Evolutionary conservation across 2,888 invertebrate species (phyloP).

Genomic region (Globia sparganii): DNA sequence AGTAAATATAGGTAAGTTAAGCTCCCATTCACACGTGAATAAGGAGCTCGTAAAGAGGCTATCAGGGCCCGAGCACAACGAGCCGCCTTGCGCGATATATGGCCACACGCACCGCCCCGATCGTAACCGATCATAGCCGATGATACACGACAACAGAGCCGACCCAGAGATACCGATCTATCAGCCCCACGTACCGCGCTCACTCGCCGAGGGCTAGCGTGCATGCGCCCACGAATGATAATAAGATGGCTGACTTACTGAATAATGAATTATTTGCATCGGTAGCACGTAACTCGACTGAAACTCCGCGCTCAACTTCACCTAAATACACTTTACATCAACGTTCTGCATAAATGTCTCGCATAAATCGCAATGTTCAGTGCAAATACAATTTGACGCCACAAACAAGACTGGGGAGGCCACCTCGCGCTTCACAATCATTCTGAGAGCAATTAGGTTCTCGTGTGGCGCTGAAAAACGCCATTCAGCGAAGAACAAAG

Average conservation of each 20-base stretch:
- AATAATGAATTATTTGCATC: slow-evolving; percentile 33
- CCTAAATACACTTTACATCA: slow-evolving; percentile 9
- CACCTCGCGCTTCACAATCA: slow-evolving; percentile 29
- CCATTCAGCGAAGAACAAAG: slow-evolving; percentile 49
- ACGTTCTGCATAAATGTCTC: not conserved
- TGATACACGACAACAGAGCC: slow-evolving; percentile 15
- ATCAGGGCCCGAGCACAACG: not conserved
- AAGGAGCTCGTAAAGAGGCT: slow-evolving; percentile 22
- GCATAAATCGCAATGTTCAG: not conserved
- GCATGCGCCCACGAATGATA: slow-evolving; percentile 7
- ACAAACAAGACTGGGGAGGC: slow-evolving; percentile 4
- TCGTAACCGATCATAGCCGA: slow-evolving; percentile 12
- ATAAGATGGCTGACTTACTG: slow-evolving; percentile 20
- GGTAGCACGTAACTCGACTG: not conserved
- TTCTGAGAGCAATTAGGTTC: slow-evolving; percentile 35
- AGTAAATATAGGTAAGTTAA: slow-evolving; percentile 9
- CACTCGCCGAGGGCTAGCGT: not conserved
- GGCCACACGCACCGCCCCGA: slow-evolving; percentile 20
- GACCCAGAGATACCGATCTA: slow-evolving; percentile 4
- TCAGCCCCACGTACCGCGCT: slow-evolving; percentile 12
- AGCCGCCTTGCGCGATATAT: slow-evolving; percentile 11
- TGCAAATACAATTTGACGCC: not conserved
- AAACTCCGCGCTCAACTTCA: slow-evolving; percentile 12
- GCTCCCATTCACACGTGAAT: slow-evolving; percentile 17
- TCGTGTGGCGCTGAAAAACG: slow-evolving; percentile 28